These are phyloP conservation scores for Taxidea taxus DNA, from an alignment of 2,113 vertebrate species.

Conservation along the genomic window DNA sequence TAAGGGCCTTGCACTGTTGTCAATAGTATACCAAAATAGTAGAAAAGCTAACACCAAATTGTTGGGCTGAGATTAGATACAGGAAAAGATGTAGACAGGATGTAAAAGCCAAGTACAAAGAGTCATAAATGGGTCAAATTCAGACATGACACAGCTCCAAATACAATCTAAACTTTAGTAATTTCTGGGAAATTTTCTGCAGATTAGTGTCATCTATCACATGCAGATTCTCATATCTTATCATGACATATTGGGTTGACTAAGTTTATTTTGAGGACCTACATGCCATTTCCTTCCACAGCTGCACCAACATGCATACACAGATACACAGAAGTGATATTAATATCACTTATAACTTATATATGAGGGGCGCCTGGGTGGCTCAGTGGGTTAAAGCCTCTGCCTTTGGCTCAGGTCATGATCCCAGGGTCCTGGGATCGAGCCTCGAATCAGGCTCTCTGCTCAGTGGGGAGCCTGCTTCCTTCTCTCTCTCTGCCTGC, in stretches of 20 bases:
- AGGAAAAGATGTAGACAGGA: conserved; percentile 2
- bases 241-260: neutral
- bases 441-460: too few species aligned
- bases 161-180: neutral
- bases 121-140: neutral
- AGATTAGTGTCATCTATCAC: neutral
- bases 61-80: neutral
- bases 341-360: conserved; percentile 42
- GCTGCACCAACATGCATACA: neutral
- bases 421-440: too few species aligned
- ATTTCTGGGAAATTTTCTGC: conserved; percentile 18
- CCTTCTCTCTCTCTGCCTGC: too few species aligned
- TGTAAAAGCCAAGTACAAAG: neutral
- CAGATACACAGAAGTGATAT: neutral
- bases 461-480: too few species aligned
- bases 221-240: neutral
- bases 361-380: neutral
- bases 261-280: conserved; percentile 22
- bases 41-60: neutral
- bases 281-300: neutral
- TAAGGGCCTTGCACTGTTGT: neutral
- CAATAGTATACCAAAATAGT: neutral
- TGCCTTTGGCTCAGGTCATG: too few species aligned
- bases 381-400: too few species aligned
- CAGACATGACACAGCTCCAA: neutral